These are phyloP conservation scores for Cantharis lateralis DNA, from an alignment of 2,888 invertebrate genomes.

Conservation along the genomic window DNA sequence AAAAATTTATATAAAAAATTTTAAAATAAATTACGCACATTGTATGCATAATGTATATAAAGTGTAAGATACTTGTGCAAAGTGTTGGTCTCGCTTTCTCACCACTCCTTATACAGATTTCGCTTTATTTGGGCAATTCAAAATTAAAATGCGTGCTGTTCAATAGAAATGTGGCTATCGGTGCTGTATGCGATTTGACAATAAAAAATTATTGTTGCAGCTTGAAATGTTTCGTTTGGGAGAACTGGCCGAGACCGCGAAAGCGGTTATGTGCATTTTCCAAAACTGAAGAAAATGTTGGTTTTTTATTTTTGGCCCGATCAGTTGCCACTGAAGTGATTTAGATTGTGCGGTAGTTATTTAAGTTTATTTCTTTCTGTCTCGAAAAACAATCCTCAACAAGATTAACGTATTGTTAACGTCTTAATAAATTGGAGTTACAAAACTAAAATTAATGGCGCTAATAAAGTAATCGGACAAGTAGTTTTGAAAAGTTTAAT, in stretches of 20 bases:
- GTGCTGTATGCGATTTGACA: slow-evolving; percentile 38
- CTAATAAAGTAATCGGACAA: slow-evolving; percentile 17
- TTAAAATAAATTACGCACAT: slow-evolving; percentile 4
- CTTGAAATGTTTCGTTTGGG: not conserved
- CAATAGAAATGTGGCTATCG: slow-evolving; percentile 41
- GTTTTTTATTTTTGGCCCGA: not conserved
- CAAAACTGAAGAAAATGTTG: not conserved
- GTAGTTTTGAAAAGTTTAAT: slow-evolving; percentile 36
- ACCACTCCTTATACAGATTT: slow-evolving; percentile 45
- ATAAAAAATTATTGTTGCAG: not conserved
- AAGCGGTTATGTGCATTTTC: not conserved
- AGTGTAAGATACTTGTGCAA: slow-evolving; percentile 10
- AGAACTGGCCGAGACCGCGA: not conserved
- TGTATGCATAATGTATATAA: slow-evolving; percentile 17
- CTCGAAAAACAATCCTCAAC: not conserved
- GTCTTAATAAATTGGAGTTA: not conserved
- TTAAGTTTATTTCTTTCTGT: not conserved
- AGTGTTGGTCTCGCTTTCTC: slow-evolving; percentile 43
- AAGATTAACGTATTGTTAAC: not conserved
- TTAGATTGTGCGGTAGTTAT: not conserved
- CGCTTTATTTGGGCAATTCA: slow-evolving; percentile 48
- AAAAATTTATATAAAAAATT: not conserved
- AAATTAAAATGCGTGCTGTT: slow-evolving; percentile 42
- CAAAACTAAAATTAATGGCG: not conserved
- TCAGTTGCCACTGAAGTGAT: not conserved